phyloP scores from a whole-genome alignment of 2,888 invertebrate genomes.

The Spilosoma lubricipeda region DNA sequence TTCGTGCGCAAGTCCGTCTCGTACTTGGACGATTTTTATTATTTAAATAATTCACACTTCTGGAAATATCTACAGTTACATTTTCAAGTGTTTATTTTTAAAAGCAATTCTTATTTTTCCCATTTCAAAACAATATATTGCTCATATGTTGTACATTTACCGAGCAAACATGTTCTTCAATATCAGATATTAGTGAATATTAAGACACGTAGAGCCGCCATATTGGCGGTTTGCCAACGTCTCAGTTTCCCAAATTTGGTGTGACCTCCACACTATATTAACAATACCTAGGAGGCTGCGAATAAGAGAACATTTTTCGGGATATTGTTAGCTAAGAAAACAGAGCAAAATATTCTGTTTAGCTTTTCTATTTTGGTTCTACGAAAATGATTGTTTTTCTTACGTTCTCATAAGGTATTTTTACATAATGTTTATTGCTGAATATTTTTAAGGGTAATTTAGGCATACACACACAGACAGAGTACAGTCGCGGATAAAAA shows the following conservation, averaged over 20 bases:
- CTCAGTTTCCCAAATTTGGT: constrained; percentile 42
- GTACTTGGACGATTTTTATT: no score
- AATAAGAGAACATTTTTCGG: constrained; percentile 39
- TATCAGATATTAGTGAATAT: constrained; percentile 38
- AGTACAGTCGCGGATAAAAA: no score
- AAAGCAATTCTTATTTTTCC: not conserved
- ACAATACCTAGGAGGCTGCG: constrained; percentile 33
- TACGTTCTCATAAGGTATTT: not conserved
- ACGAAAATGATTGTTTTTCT: not conserved
- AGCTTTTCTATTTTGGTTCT: constrained; percentile 6
- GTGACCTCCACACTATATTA: constrained; percentile 34
- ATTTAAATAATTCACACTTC: no score
- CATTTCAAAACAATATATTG: not conserved
- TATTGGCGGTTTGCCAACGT: constrained; percentile 40
- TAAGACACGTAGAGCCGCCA: constrained; percentile 41
- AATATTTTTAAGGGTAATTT: no score
- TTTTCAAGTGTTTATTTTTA: no score
- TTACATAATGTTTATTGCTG: no score
- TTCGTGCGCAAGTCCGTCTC: no score
- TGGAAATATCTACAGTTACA: no score
- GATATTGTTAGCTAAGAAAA: constrained; percentile 28
- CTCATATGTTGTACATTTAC: not conserved
- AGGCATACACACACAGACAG: no score
- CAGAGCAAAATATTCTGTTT: constrained; percentile 17
- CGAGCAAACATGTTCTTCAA: constrained; percentile 22